A percentile compares a stretch with the other conserved stretches of the same genome.
These are phyloP conservation scores for Zosterops hypoxanthus DNA, from an alignment of 2,113 vertebrate genomes.

Conservation along the genomic window DNA sequence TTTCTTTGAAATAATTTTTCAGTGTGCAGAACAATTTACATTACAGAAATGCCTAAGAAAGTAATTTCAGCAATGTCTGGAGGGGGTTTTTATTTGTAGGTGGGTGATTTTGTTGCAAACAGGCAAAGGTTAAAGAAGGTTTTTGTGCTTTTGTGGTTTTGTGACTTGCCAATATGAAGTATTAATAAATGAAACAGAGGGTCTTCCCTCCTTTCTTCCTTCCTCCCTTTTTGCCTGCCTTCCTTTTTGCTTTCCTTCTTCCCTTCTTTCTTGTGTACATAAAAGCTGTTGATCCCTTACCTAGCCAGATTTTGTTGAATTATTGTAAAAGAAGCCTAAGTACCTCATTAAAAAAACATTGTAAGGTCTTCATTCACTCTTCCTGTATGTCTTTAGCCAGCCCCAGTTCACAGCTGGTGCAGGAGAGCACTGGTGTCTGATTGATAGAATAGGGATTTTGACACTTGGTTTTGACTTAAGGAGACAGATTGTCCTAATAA, in stretches of 20 bases:
- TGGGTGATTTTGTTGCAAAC: background rate
- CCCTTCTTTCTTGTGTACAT: background rate
- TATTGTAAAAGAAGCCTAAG: background rate
- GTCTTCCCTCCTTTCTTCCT: background rate
- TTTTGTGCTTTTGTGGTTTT: background rate
- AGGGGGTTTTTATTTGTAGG: slow-evolving; percentile 4
- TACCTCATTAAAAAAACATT: background rate
- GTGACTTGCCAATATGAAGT: background rate
- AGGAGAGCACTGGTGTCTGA: background rate
- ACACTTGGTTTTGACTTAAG: slow-evolving; percentile 21
- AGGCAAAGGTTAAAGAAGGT: background rate
- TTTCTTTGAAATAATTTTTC: slow-evolving; percentile 12
- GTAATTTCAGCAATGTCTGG: background rate
- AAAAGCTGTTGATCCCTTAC: background rate
- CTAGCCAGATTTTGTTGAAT: background rate
- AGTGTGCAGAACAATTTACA: background rate
- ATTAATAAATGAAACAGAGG: background rate
- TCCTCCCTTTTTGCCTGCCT: background rate
- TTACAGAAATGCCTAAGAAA: background rate
- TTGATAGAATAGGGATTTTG: background rate
- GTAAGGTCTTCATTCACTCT: background rate
- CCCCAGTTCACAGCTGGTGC: background rate
- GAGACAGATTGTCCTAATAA: slow-evolving; percentile 46
- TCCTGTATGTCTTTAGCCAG: background rate
- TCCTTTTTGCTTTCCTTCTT: background rate